Percentiles rank a stretch among this genome's conserved stretches.
phyloP scores from a whole-genome alignment of 2,888 invertebrate species.

The Isotomurus palustris region DNA sequence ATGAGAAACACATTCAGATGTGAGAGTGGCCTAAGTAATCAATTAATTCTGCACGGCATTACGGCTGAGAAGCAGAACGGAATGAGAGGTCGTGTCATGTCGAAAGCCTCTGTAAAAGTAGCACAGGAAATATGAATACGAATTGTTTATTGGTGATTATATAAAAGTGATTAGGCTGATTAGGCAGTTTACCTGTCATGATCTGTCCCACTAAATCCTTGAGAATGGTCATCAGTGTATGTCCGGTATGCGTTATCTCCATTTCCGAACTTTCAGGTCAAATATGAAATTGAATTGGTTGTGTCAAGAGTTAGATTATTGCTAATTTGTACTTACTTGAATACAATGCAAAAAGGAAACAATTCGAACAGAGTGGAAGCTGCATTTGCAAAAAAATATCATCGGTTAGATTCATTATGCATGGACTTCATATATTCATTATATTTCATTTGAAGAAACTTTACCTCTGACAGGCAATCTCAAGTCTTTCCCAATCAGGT shows the following conservation, averaged over 20 bases:
- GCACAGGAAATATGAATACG: not conserved
- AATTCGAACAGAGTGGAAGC: conserved; percentile 90
- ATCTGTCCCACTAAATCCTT: conserved; percentile 76
- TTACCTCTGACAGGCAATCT: conserved; percentile 4
- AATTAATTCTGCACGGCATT: conserved; percentile 47
- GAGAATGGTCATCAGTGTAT: conserved; percentile 81
- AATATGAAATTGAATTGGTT: not conserved
- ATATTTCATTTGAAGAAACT: too few relatives aligned
- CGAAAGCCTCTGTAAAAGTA: conserved; percentile 83
- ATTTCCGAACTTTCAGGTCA: conserved; percentile 65
- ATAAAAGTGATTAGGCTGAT: not conserved
- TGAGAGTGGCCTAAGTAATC: not conserved
- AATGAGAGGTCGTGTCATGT: conserved; percentile 83
- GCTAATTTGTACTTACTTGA: conserved; percentile 63
- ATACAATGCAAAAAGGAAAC: conserved; percentile 96
- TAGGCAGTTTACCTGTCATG: conserved; percentile 7
- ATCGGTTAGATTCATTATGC: conserved; percentile 85
- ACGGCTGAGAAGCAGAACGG: conserved; percentile 93
- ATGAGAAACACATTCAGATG: not conserved
- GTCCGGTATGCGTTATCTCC: conserved; percentile 82
- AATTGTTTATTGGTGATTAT: not conserved
- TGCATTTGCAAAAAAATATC: too few relatives aligned
- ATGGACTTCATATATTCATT: too few relatives aligned
- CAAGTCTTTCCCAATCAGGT: conserved; percentile 2
- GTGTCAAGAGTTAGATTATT: not conserved